Conservation (phyloP, 2,888 invertebrate genomes). For the Ophion costatus region DNA sequence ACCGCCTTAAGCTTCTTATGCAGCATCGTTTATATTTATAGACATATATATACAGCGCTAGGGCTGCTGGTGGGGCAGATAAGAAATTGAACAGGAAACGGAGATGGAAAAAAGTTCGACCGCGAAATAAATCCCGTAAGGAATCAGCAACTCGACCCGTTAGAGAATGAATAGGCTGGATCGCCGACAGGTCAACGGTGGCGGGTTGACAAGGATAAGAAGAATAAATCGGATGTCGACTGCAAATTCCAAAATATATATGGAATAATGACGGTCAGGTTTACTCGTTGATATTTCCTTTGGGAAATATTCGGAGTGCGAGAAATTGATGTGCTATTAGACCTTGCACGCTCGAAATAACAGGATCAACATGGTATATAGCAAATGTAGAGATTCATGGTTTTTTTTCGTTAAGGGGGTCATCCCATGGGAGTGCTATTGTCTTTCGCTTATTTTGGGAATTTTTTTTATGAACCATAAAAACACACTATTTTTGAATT, state of each 20-base stretch:
- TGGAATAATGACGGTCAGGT: conserved; percentile 42
- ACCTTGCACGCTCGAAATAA: conserved; percentile 23
- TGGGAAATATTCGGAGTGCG: conserved; percentile 42
- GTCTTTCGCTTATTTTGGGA: too few species aligned
- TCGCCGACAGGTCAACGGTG: conserved; percentile 13
- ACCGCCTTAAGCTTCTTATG: conserved; percentile 10
- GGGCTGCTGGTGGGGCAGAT: conserved; percentile 23
- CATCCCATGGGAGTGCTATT: too few species aligned
- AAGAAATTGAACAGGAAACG: conserved; percentile 36
- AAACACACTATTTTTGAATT: not conserved
- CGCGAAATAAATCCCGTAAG: conserved; percentile 61
- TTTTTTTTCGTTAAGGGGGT: not conserved
- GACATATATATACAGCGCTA: conserved; percentile 14
- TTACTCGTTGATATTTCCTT: conserved; percentile 48
- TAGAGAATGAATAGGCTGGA: conserved; percentile 44
- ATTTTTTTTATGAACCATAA: not conserved
- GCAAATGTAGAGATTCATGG: not conserved
- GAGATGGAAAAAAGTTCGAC: conserved; percentile 46
- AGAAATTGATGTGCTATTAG: conserved; percentile 27
- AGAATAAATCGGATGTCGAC: conserved; percentile 51
- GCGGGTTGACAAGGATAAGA: conserved; percentile 25
- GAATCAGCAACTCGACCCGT: conserved; percentile 51
- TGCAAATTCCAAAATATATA: conserved; percentile 45
- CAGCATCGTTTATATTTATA: conserved; percentile 15
- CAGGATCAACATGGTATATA: conserved; percentile 1